Evolutionary conservation across 2,888 invertebrate genomes (phyloP).

Genomic region (Aphidoletes aphidimyza): DNA sequence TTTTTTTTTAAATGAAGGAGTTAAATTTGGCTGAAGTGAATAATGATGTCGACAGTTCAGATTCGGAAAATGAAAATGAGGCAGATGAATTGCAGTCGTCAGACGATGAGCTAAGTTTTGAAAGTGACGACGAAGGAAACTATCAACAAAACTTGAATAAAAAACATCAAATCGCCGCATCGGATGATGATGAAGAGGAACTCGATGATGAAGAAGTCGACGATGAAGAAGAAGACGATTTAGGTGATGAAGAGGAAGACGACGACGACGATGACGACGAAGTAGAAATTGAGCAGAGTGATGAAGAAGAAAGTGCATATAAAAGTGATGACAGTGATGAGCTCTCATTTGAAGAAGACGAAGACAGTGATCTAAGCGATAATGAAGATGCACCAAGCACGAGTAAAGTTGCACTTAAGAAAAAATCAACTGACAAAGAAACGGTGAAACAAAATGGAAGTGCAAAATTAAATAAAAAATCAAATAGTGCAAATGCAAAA

Average conservation of each 20-base stretch:
- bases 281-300: slow-evolving; percentile 62
- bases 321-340: slow-evolving; percentile 59
- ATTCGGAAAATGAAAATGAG: slow-evolving; percentile 63
- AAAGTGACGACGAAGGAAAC: slow-evolving; percentile 70
- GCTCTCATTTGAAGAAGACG: slow-evolving; percentile 61
- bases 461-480: slow-evolving; percentile 56
- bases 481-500: slow-evolving; percentile 56
- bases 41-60: slow-evolving; percentile 67
- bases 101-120: slow-evolving; percentile 67
- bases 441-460: slow-evolving; percentile 56
- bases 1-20: slow-evolving; percentile 3
- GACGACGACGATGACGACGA: slow-evolving; percentile 61
- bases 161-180: slow-evolving; percentile 22
- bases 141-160: slow-evolving; percentile 62
- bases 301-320: slow-evolving; percentile 62
- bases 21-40: neutral
- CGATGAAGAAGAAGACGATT: slow-evolving; percentile 60
- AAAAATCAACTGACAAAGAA: slow-evolving; percentile 56
- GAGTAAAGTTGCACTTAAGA: neutral
- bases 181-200: neutral
- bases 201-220: slow-evolving; percentile 56
- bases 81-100: slow-evolving; percentile 62
- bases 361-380: slow-evolving; percentile 59
- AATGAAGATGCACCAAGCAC: slow-evolving; percentile 57
- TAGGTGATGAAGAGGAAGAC: slow-evolving; percentile 59